Conservation (phyloP, 2,113 vertebrate species). For the Alethe castanea region DNA sequence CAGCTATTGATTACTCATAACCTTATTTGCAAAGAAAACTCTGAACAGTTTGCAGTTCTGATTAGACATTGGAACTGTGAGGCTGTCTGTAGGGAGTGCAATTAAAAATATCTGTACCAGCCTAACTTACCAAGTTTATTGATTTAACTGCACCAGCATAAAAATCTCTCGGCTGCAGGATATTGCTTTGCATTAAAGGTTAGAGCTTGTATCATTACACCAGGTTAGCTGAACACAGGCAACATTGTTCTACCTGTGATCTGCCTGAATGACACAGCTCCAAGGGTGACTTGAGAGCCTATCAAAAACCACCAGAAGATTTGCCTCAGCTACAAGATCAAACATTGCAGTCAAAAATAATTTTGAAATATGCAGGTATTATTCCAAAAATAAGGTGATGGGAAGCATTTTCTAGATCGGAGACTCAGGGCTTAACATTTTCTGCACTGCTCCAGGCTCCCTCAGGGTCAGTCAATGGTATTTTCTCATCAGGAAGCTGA, state of each 20-base stretch:
- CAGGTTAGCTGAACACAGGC: background rate
- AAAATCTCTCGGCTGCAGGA: background rate
- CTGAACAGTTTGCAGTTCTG: background rate
- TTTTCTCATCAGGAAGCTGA: background rate
- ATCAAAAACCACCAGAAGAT: background rate
- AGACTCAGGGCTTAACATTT: background rate
- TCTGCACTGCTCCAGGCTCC: background rate
- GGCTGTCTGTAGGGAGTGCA: background rate
- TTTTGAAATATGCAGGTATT: background rate
- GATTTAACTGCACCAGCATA: background rate
- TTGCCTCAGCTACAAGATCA: background rate
- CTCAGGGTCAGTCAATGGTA: background rate
- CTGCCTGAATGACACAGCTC: background rate
- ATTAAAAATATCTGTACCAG: conserved; percentile 7
- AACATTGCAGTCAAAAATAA: background rate
- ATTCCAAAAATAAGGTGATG: background rate
- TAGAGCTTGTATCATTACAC: background rate
- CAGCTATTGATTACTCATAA: conserved; percentile 31
- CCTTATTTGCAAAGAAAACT: background rate
- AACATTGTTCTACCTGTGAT: background rate
- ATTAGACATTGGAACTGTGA: background rate
- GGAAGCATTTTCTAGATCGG: background rate
- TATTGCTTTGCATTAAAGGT: background rate
- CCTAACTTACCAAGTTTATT: background rate
- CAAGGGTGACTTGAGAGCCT: background rate